Evolutionary conservation across 64 coral and sea anemone genomes (phyloP).

Genomic region (Cladopsammia gracilis): DNA sequence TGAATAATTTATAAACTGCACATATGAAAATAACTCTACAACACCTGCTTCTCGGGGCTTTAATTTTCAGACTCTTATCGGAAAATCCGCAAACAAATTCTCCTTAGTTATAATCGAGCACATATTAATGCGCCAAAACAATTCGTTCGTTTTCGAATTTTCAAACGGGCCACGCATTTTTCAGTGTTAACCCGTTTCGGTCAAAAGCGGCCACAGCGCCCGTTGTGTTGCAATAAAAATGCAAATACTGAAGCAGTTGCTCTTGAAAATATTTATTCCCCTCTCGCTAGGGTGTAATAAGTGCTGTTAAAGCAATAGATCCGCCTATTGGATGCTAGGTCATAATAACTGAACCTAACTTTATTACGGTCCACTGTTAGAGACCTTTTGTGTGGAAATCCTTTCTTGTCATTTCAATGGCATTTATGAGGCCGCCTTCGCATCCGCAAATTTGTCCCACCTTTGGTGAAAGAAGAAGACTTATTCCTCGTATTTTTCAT

Average conservation of each 20-base stretch:
- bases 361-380: conserved; percentile 28
- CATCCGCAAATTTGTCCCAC: conserved; percentile 4
- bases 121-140: background rate
- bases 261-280: conserved; percentile 80
- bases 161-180: background rate
- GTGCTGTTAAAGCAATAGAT: conserved; percentile 43
- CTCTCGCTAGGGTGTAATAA: conserved; percentile 73
- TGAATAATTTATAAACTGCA: conserved; percentile 88
- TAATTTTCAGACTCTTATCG: conserved; percentile 65
- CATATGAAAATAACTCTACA: conserved; percentile 81
- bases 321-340: conserved; percentile 22
- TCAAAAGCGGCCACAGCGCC: background rate
- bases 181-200: conserved; percentile 1
- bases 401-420: conserved; percentile 40
- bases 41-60: conserved; percentile 60
- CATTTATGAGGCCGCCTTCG: conserved; percentile 13
- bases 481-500: background rate
- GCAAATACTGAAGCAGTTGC: conserved; percentile 75
- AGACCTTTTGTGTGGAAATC: conserved; percentile 15
- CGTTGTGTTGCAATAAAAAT: conserved; percentile 65
- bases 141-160: background rate
- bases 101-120: background rate
- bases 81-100: conserved; percentile 52
- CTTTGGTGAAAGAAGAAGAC: background rate
- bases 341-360: conserved; percentile 23